Percentiles rank a stretch among this genome's conserved stretches.
Conservation (phyloP, 2,888 invertebrate genomes). For the Torymus aiolomorphi region DNA sequence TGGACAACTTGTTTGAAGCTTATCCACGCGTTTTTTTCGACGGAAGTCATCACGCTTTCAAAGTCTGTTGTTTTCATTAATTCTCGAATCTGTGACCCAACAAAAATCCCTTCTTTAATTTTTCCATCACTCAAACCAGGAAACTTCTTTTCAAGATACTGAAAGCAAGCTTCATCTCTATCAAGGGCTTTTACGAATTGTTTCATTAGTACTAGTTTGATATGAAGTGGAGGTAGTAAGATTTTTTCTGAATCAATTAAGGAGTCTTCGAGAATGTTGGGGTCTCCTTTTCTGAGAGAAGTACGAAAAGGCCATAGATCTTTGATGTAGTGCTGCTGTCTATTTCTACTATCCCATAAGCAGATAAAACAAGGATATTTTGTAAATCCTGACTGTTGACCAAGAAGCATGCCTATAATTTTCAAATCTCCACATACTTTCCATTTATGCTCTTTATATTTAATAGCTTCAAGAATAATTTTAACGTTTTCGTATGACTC, state of each 20-base stretch:
- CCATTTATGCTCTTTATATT: not conserved
- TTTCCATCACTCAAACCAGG: conserved; percentile 56
- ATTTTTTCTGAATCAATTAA: not conserved
- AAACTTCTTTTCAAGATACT: too few species aligned
- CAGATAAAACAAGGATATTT: not conserved
- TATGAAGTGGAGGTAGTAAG: conserved; percentile 2
- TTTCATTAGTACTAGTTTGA: conserved; percentile 33
- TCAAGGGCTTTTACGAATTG: conserved; percentile 44
- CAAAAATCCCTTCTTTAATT: conserved; percentile 60
- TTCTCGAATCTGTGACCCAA: conserved; percentile 59
- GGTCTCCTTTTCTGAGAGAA: not conserved
- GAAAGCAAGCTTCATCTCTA: too few species aligned
- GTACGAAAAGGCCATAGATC: not conserved
- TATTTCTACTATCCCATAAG: conserved; percentile 1
- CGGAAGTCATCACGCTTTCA: not conserved
- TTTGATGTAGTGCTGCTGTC: not conserved
- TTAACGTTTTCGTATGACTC: conserved; percentile 32
- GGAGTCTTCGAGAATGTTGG: not conserved
- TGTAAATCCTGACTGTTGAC: too few species aligned
- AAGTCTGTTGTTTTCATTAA: conserved; percentile 56
- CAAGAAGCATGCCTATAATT: too few species aligned
- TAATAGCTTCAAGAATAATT: too few species aligned
- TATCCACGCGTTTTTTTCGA: not conserved
- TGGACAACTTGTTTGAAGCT: not conserved
- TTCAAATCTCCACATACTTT: too few species aligned